Percentiles rank a stretch among this genome's conserved stretches.
Evolutionary conservation across 2,888 invertebrate species (phyloP).

Genomic region (Aleiodes alternator): DNA sequence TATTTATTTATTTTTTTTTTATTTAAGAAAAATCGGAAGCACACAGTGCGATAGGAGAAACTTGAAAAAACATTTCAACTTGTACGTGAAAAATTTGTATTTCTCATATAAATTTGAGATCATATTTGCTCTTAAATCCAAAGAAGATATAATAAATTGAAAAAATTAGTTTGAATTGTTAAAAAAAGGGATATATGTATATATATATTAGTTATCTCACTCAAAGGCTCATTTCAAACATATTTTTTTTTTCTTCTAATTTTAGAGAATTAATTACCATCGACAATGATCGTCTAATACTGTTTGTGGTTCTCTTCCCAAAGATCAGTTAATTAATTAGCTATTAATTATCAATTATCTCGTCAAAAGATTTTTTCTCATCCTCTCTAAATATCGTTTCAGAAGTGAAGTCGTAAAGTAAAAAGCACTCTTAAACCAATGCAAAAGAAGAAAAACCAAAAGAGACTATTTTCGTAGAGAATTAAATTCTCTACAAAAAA

Average conservation of each 20-base stretch:
- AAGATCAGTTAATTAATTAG: background rate
- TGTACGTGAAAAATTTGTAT: no score
- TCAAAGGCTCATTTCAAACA: constrained; percentile 29
- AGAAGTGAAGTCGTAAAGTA: background rate
- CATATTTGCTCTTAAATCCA: no score
- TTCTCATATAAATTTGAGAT: no score
- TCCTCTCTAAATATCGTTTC: constrained; percentile 14
- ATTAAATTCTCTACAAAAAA: no score
- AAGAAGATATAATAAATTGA: no score
- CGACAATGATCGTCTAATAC: constrained; percentile 23
- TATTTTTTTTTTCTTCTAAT: constrained; percentile 1
- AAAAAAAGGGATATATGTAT: background rate
- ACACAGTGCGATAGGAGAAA: no score
- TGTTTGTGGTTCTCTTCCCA: constrained; percentile 10
- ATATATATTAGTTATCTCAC: constrained; percentile 9
- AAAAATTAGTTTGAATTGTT: no score
- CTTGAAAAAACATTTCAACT: no score
- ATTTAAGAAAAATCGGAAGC: no score
- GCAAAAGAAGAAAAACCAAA: no score
- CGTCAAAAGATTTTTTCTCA: constrained; percentile 27
- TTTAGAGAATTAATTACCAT: constrained; percentile 13
- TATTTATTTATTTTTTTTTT: no score
- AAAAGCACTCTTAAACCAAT: background rate
- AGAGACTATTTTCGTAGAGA: no score
- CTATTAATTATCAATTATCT: background rate